Conservation (phyloP, 2,888 invertebrate genomes). For the Entomobrya proxima region DNA sequence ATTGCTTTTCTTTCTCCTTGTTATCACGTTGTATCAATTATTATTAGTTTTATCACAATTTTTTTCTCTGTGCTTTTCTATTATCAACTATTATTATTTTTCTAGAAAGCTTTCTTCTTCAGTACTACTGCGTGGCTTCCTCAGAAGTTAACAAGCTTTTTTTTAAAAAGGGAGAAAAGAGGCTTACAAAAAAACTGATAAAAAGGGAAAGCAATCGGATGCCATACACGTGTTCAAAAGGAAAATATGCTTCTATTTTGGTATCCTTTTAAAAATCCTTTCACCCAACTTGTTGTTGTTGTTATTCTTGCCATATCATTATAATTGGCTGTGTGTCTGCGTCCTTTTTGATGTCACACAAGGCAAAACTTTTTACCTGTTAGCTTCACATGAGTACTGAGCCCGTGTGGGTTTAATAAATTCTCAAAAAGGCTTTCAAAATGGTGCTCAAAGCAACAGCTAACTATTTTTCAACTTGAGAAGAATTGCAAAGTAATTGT, state of each 20-base stretch:
- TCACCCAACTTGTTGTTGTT: not conserved
- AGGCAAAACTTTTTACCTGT: not conserved
- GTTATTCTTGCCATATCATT: not conserved
- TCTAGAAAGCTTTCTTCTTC: too few relatives aligned
- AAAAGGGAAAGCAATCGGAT: not conserved
- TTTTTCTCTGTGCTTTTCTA: too few relatives aligned
- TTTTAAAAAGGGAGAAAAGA: not conserved
- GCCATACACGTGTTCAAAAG: not conserved
- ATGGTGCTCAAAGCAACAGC: too few relatives aligned
- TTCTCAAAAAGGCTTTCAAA: too few relatives aligned
- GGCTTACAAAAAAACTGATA: not conserved
- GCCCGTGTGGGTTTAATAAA: too few relatives aligned
- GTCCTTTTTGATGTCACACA: too few relatives aligned
- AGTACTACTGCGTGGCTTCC: too few relatives aligned
- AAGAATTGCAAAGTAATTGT: too few relatives aligned
- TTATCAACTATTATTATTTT: too few relatives aligned
- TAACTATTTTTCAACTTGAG: too few relatives aligned
- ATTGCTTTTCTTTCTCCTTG: not conserved
- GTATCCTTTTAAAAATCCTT: not conserved
- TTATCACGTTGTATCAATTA: not conserved
- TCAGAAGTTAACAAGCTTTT: not conserved
- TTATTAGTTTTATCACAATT: too few relatives aligned
- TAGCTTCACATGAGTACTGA: too few relatives aligned
- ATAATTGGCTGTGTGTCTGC: conserved; percentile 5
- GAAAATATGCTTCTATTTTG: not conserved